Evolutionary conservation across 2,113 vertebrate genomes (phyloP).

Genomic region (Leucopternis melanops): DNA sequence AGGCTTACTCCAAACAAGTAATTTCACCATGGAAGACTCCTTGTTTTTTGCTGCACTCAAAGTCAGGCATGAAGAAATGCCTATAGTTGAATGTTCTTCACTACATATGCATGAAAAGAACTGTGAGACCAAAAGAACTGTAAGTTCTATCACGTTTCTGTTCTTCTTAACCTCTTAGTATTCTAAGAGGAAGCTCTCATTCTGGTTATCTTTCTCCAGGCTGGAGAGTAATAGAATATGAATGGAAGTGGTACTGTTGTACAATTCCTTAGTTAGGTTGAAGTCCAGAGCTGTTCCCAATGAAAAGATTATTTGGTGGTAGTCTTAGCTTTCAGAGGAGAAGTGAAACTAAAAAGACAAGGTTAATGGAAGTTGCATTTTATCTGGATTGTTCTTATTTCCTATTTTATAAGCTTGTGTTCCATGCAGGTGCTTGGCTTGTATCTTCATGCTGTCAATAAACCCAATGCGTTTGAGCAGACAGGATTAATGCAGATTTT

Average conservation of each 20-base stretch:
- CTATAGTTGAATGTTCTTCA: neutral
- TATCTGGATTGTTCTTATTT: constrained; percentile 11
- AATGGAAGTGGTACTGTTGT: neutral
- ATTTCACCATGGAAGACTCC: neutral
- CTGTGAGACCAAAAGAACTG: neutral
- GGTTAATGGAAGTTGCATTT: neutral
- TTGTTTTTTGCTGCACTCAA: neutral
- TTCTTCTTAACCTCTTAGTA: neutral
- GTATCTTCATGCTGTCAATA: constrained; percentile 69
- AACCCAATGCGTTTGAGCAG: constrained; percentile 65
- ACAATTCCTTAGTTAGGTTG: neutral
- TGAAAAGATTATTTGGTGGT: neutral
- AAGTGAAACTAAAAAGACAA: neutral
- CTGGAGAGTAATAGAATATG: neutral
- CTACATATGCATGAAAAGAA: neutral
- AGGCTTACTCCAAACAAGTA: neutral
- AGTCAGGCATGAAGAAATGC: neutral
- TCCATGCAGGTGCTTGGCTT: constrained; percentile 69
- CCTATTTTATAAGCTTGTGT: constrained; percentile 37
- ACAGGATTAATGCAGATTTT: constrained; percentile 78
- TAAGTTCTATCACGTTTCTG: neutral
- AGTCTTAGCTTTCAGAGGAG: neutral
- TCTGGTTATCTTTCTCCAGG: neutral
- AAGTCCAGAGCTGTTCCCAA: neutral
- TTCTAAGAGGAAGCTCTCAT: neutral